A percentile compares a stretch with the other conserved stretches of the same genome.
These are phyloP conservation scores for Spea hammondii DNA, from an alignment of 2,797 vertebrate genomes.

Conservation along the genomic window DNA sequence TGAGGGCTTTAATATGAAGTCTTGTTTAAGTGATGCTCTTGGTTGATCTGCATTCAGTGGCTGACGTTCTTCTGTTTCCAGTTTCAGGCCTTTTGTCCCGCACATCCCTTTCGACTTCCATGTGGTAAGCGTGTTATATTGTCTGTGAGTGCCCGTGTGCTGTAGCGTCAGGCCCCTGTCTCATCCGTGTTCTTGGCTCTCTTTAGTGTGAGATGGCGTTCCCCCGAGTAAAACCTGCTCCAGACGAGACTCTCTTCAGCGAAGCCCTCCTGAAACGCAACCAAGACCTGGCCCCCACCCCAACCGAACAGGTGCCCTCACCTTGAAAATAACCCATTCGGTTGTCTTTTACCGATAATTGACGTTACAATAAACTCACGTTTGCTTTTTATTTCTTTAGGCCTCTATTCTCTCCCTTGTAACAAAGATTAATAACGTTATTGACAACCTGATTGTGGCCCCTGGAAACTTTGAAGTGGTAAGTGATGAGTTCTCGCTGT, in stretches of 20 bases:
- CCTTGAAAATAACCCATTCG: background rate
- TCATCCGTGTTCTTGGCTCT: slow-evolving; percentile 6
- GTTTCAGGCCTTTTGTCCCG: slow-evolving; percentile 94
- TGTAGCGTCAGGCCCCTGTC: background rate
- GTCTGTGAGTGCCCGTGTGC: too few species aligned
- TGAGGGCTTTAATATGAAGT: too few species aligned
- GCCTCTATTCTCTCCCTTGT: slow-evolving; percentile 95
- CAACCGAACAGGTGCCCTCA: slow-evolving; percentile 82
- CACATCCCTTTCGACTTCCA: slow-evolving; percentile 98
- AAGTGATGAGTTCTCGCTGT: slow-evolving; percentile 55
- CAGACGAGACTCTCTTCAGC: slow-evolving; percentile 86
- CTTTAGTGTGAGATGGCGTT: slow-evolving; percentile 94
- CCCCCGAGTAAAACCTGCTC: slow-evolving; percentile 87
- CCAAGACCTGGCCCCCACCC: slow-evolving; percentile 88
- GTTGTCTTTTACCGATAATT: too few species aligned
- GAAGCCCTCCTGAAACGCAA: slow-evolving; percentile 92
- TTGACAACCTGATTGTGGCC: slow-evolving; percentile 94
- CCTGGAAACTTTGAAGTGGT: slow-evolving; percentile 98
- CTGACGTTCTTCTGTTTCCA: slow-evolving; percentile 54
- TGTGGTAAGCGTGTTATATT: slow-evolving; percentile 77
- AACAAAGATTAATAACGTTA: slow-evolving; percentile 97
- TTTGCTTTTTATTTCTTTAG: slow-evolving; percentile 62
- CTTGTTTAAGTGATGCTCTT: too few species aligned
- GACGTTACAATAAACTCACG: background rate
- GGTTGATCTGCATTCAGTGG: too few species aligned